phyloP scores from a whole-genome alignment of 92 coral and sea anemone species.

The Desmophyllum pertusum region DNA sequence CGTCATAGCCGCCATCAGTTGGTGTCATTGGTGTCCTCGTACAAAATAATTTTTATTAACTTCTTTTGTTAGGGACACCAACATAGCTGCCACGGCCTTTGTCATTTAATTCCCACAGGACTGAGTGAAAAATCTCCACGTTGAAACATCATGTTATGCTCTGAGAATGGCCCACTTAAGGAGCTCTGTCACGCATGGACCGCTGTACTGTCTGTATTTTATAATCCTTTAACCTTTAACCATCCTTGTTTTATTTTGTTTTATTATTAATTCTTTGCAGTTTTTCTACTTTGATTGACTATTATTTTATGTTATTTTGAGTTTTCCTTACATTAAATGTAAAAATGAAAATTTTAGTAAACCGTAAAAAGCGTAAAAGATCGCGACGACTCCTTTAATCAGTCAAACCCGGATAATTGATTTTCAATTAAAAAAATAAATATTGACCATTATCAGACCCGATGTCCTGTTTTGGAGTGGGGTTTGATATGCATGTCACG shows the following conservation, averaged over 20 bases:
- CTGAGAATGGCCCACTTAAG: neutral
- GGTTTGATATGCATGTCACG: conserved; percentile 31
- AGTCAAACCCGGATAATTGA: neutral
- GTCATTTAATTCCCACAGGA: no score
- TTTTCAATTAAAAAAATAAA: no score
- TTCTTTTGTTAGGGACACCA: no score
- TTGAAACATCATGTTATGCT: neutral
- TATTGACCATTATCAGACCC: neutral
- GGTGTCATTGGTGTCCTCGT: no score
- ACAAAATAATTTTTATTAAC: no score
- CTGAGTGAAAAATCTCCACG: no score
- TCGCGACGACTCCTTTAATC: neutral
- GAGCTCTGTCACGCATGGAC: no score
- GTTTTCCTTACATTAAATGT: neutral
- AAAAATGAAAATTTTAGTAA: no score
- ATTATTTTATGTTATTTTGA: neutral
- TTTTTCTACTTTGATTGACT: neutral
- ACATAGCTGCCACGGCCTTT: no score
- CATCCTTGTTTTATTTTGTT: neutral
- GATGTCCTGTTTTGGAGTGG: conserved; percentile 3
- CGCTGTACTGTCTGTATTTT: no score
- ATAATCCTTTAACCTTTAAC: no score
- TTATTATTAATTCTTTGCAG: neutral
- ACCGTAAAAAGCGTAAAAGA: neutral
- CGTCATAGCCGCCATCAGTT: no score